These are phyloP conservation scores for Aegithalos caudatus DNA, from an alignment of 2,113 vertebrate species.

Conservation along the genomic window DNA sequence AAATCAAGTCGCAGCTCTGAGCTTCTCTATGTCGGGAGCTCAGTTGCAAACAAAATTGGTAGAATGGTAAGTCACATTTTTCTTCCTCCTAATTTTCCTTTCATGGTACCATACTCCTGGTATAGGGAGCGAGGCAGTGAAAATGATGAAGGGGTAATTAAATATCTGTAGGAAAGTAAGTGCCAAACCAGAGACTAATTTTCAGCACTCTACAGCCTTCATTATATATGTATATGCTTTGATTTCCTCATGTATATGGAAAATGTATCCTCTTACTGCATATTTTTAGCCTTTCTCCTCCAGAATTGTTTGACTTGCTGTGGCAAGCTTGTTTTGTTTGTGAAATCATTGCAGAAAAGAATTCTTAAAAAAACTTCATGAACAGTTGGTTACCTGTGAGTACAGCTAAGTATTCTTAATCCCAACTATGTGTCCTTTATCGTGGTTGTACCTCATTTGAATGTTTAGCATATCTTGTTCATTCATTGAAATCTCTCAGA, in stretches of 20 bases:
- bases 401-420: background rate
- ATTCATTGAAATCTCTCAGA: background rate
- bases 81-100: conserved; percentile 14
- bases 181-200: conserved; percentile 22
- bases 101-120: background rate
- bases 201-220: background rate
- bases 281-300: background rate
- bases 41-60: background rate
- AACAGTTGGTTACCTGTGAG: background rate
- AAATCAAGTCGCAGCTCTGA: background rate
- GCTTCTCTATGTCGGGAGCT: conserved; percentile 1
- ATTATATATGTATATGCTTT: background rate
- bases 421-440: background rate
- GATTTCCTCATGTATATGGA: conserved; percentile 31
- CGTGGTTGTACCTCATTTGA: background rate
- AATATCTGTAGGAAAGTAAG: conserved; percentile 13
- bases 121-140: background rate
- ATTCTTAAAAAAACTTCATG: background rate
- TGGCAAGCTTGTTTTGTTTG: background rate
- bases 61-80: conserved; percentile 3
- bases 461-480: background rate
- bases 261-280: background rate
- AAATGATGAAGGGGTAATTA: conserved; percentile 3
- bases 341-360: background rate
- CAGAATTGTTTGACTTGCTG: background rate